phyloP scores from a whole-genome alignment of 1,140 invertebrate species.

The Asobara japonica region DNA sequence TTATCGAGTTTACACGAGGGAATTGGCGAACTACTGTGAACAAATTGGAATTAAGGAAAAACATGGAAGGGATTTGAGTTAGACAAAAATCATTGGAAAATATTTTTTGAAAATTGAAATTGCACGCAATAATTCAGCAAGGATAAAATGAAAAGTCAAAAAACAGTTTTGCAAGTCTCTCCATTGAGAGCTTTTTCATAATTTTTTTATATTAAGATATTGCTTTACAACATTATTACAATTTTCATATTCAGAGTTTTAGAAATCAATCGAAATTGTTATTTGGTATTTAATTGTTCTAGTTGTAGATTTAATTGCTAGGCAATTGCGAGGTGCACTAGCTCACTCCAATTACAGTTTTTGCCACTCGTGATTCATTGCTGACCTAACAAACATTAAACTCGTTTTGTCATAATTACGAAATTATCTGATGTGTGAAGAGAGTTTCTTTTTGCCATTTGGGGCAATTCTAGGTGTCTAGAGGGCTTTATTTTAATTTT shows the following conservation, averaged over 20 bases:
- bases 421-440: background rate
- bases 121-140: too few relatives aligned
- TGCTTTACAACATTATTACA: background rate
- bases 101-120: too few relatives aligned
- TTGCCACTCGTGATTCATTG: background rate
- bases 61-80: background rate
- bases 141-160: too few relatives aligned
- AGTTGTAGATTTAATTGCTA: background rate
- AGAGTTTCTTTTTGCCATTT: background rate
- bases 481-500: background rate
- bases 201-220: background rate
- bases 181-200: too few relatives aligned
- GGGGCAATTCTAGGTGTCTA: background rate
- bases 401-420: background rate
- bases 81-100: too few relatives aligned
- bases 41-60: background rate
- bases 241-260: background rate
- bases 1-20: background rate
- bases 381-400: background rate
- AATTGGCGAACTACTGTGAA: background rate
- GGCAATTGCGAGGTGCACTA: background rate
- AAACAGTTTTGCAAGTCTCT: too few relatives aligned
- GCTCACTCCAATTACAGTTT: background rate
- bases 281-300: background rate
- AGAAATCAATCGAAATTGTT: background rate